These are phyloP conservation scores for Narcine bancroftii DNA, from an alignment of 2,113 vertebrate species.

Conservation along the genomic window DNA sequence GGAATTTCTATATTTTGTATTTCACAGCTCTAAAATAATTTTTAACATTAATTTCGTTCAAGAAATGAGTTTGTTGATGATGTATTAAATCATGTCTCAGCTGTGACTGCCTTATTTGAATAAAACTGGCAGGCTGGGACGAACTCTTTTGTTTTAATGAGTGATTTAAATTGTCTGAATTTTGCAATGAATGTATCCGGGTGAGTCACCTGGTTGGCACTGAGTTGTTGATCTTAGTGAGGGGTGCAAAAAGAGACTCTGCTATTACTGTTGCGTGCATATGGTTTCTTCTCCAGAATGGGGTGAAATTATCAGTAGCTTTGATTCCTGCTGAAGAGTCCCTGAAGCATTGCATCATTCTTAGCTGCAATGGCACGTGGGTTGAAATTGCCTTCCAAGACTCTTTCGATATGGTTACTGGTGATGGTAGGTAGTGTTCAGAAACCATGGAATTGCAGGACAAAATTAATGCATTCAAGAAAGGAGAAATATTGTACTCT, in stretches of 20 bases:
- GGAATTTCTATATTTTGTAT: not conserved
- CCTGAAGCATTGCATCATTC: not conserved
- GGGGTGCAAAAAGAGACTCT: not conserved
- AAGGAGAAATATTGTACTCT: not conserved
- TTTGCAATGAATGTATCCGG: too few species aligned
- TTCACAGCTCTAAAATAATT: not conserved
- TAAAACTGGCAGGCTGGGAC: not conserved
- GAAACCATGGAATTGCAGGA: not conserved
- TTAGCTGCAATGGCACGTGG: not conserved
- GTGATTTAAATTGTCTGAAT: not conserved
- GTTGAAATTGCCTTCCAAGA: not conserved
- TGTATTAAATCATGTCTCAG: not conserved
- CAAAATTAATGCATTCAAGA: not conserved
- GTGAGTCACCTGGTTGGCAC: not conserved
- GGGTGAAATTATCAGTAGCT: not conserved
- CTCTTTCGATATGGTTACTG: not conserved
- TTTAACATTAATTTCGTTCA: not conserved
- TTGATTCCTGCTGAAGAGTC: not conserved
- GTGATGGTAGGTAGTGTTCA: not conserved
- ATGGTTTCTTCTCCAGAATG: too few species aligned
- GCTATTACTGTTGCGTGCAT: not conserved
- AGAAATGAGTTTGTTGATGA: not conserved
- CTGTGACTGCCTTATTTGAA: not conserved
- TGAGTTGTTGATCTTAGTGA: not conserved
- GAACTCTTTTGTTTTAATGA: not conserved